Percentiles rank a stretch among this genome's conserved stretches.
These are phyloP conservation scores for Illadopsis cleaveri DNA, from an alignment of 2,113 vertebrate species.

Conservation along the genomic window DNA sequence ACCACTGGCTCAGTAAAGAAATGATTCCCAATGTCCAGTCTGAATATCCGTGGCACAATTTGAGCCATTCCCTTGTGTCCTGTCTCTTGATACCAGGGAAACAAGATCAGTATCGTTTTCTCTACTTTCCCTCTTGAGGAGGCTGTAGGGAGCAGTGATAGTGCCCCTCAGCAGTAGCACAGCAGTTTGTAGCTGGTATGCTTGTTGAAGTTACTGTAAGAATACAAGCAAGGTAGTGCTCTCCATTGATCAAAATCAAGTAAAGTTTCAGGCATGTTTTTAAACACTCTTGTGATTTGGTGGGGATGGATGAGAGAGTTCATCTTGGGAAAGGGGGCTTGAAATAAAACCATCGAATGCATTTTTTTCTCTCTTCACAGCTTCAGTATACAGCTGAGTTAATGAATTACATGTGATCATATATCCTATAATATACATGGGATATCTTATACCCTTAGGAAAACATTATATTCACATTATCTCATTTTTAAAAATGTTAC, in stretches of 20 bases:
- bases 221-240: neutral
- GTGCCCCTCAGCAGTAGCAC: neutral
- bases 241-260: neutral
- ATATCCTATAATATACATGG: neutral
- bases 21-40: neutral
- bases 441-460: neutral
- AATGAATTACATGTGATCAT: neutral
- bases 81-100: neutral
- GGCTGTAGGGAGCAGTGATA: neutral
- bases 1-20: fast-evolving
- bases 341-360: neutral
- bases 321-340: neutral
- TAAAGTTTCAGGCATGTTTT: neutral
- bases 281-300: neutral
- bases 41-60: neutral
- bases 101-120: neutral
- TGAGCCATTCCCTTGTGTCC: fast-evolving
- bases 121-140: neutral
- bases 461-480: neutral
- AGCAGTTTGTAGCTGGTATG: neutral
- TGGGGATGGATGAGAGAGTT: neutral
- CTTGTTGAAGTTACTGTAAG: neutral
- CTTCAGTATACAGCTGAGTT: neutral
- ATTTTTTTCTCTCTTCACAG: neutral
- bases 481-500: neutral